Evolutionary conservation across 1,140 invertebrate species (phyloP).

Genomic region (Zaprionus lachaisei): DNA sequence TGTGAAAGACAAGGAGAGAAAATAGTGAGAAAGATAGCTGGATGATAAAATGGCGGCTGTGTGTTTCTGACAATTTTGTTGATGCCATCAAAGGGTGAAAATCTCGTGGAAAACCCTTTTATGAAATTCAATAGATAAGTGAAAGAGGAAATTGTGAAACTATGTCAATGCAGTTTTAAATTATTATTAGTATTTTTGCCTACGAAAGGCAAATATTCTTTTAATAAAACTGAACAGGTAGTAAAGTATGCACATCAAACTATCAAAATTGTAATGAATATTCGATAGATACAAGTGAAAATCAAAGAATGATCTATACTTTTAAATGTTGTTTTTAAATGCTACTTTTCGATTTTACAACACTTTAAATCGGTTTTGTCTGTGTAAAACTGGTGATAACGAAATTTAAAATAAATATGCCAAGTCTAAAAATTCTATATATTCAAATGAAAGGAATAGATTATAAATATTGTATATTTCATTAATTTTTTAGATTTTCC

Average conservation of each 20-base stretch:
- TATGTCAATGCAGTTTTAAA: neutral
- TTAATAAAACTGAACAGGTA: neutral
- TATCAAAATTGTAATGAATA: neutral
- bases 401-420: too few relatives aligned
- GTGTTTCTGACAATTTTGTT: neutral
- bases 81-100: conserved; percentile 17
- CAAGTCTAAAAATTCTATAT: too few relatives aligned
- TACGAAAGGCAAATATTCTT: neutral
- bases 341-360: too few relatives aligned
- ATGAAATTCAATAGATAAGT: neutral
- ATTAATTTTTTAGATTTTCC: too few relatives aligned
- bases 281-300: neutral
- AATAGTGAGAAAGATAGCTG: neutral
- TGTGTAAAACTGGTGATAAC: too few relatives aligned
- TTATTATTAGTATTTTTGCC: neutral
- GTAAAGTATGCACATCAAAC: neutral
- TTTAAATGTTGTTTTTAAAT: neutral
- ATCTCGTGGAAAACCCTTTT: neutral
- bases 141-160: neutral
- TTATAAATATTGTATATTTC: too few relatives aligned
- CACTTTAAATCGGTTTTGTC: too few relatives aligned
- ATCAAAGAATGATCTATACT: neutral
- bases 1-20: neutral
- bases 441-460: too few relatives aligned
- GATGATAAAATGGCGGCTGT: neutral